Evolutionary conservation across 2,113 vertebrate genomes (phyloP), one percentile per base, ranked within the genome.

Genomic region (Channa argus): DNA sequence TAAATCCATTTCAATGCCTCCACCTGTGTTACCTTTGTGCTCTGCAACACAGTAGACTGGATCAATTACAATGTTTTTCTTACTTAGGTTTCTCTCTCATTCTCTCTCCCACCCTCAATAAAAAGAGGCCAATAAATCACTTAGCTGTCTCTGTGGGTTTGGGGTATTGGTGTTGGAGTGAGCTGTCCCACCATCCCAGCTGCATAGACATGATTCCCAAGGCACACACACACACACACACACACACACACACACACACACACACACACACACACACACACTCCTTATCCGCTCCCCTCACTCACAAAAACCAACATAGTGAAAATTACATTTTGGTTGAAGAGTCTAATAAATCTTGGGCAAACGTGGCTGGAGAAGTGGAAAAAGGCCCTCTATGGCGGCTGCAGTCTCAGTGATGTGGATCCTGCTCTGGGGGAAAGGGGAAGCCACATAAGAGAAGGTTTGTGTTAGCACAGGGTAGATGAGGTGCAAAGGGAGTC

Each of bases 301-400:
- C 78, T 89, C 62, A 72, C 58, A 88, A 91, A 91, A 93, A 80
- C 84, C 86, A 93, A 91, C 89, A 92, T 82, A 85, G 88, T 93
- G 89, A 92, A 92, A 91, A 92, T 92, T 80, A 88, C 91, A 90
- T 91, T 87, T 89, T 73, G 89, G 89, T 91, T 82, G 67, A 89
- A 80, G 84, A 82, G 83, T 77, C 81, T 79, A 92, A 93, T 93
- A 93, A 93, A 92, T 94, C 87, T 84, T 75, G 84, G 89, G 88
- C 72, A 39, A 86, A 77, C 74, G 80, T 89, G 88, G 89, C 89
- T 63, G 69, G 51, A 85, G 84, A 86, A 83, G 72, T 88, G 93
- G 88, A 87, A 88, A 90, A 88, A 75, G 64, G 77, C 77, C 82
- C 80, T 88, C 67, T 62, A 39, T 82, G 79, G 82, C 51, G 72